Evolutionary conservation across 2,888 invertebrate genomes (phyloP), one percentile per base, ranked within the genome.

Genomic region (Alviniconcha strummeri): DNA sequence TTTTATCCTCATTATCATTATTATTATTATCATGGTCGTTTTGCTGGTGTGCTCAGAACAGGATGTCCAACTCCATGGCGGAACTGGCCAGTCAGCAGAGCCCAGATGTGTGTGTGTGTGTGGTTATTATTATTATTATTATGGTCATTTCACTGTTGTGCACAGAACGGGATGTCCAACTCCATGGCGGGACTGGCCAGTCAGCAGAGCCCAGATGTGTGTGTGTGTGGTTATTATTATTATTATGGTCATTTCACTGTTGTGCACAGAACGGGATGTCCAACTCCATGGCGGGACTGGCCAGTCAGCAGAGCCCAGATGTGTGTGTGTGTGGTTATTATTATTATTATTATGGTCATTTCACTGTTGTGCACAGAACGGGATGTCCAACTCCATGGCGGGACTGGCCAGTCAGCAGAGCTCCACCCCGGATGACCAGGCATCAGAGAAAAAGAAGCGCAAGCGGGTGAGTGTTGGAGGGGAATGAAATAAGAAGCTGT

Each of bases 361-460:
- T 19, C 3, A 9, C 71, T 54, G 54, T 72, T 9, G 36, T 72
- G 36, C 4, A 19, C 80, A 80, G 80, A 80, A 80, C 13, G 80
- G 80, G 64, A 80, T 80, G 80, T 80, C 80, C 67, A 69, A 69
- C 67, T 67, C 80, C 54, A 80, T 80, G 80, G 67, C 80, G 5
- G 80, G 80, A n/a, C 69, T 80, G 55, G n/a, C 80, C 69, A 56
- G 80, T 54, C 80, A 80, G 80, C 69, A 67, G 56, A 79, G 52
- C 4, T n/a, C 52, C 4, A 55, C 55, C 11, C 67, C 54, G 19
- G 80, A 80, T 56, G 80, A 80, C 69, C 67, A 69, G 67, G 54
- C 69, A n/a, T 67, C 80, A 5, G 80, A 77, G 55, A 82, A 82
- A 71, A 82, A 82, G 82, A 82, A 82, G 75, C 82, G 82, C 82